phyloP scores from a whole-genome alignment of 2,797 vertebrate species.

The Amniataba percoides region DNA sequence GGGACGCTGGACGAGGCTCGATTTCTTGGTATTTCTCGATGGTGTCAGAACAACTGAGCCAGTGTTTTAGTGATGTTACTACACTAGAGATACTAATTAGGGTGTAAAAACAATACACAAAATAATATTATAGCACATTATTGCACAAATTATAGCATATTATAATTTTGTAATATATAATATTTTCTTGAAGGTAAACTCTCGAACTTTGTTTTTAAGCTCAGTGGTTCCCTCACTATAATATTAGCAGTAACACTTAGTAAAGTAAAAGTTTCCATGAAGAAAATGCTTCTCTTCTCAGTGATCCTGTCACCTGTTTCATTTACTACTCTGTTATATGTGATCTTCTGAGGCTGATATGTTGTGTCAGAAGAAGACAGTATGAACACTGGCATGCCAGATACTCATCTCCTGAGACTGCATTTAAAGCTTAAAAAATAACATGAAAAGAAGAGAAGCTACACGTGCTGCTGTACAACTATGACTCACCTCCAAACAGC shows the following conservation, averaged over 20 bases:
- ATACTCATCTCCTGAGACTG: not conserved
- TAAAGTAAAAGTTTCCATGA: not conserved
- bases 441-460: constrained; percentile 8
- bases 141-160: too few relatives aligned
- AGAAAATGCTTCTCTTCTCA: not conserved
- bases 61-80: not conserved
- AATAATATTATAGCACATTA: too few relatives aligned
- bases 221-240: too few relatives aligned
- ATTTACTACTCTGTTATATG: not conserved
- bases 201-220: not conserved
- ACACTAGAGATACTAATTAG: not conserved
- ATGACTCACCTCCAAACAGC: constrained; percentile 5
- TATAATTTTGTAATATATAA: too few relatives aligned
- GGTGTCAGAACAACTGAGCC: not conserved
- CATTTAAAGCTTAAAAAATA: constrained; percentile 11
- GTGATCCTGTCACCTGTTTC: not conserved
- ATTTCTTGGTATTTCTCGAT: not conserved
- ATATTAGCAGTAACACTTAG: too few relatives aligned
- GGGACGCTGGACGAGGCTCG: too few relatives aligned
- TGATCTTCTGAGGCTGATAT: constrained; percentile 5
- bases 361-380: not conserved
- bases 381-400: not conserved
- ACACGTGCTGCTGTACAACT: not conserved
- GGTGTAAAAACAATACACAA: not conserved
- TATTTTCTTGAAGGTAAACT: not conserved